Base-by-base conservation (phyloP, 2,888 invertebrate species). In the Tetrapedia diversipes region DNA sequence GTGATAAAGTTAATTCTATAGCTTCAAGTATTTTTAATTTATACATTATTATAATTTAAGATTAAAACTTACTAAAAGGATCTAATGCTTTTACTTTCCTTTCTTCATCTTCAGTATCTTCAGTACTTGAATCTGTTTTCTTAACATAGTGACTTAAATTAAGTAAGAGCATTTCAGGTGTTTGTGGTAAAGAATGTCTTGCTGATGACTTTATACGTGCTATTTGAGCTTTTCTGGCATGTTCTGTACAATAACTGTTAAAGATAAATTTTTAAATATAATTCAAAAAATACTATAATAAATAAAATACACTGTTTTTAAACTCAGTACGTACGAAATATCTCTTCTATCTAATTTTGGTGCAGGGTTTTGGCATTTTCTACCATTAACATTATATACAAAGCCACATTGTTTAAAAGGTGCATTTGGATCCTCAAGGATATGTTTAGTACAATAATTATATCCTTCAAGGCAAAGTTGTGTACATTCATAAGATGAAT, bases 331-430 rank as follows among this genome's bases (percentile, higher is more conserved):
- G 89, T 92, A 95, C 93, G 94, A 94, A 59, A 92, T 92, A 82
- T 96, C 96, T 88, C 95, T 95, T 87, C 94, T 95, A 70, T 96
- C 96, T 49, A 93, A 92, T 89, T 94, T 95, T 0, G 95, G 95
- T 2, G 97, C 96, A 0, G 97, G 95, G 87, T 95, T 94, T n/a
- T 93, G 92, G 89, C 98, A 98, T 77, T 96, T 93, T 81, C 95
- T 95, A 0, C 95, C 95, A 77, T 95, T 96, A 63, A 94, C 94
- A 34, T 94, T 85, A 90, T 94, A 94, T 80, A 95, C 93, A 90
- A 94, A 96, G 0, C 94, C 93, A 89, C 98, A 99, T 82, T 96
- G 96, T 77, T 95, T 95, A 90, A 95, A 99, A 0, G 98, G 97
- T 0, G 98, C 97, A 14, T 92, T 94, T 7, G 95, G 94, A 90